Evolutionary conservation across 1,140 invertebrate species (phyloP).

Genomic region (Antheraea mylitta): DNA sequence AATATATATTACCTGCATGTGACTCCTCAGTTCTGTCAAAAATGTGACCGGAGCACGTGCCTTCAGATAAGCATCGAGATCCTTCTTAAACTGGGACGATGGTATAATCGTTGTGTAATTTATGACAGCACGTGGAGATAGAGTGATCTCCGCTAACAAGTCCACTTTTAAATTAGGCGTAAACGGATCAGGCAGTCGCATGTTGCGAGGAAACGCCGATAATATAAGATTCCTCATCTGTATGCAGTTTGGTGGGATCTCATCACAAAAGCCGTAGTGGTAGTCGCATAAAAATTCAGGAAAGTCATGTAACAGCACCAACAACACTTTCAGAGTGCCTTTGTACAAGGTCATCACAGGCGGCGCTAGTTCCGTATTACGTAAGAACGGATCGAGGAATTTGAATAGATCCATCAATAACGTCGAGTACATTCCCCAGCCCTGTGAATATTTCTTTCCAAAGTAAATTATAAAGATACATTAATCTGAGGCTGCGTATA

Average conservation of each 20-base stretch:
- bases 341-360: constrained; percentile 97
- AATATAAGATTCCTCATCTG: constrained; percentile 99
- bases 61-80: constrained; percentile 97
- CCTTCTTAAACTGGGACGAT: constrained; percentile 93
- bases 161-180: constrained; percentile 98
- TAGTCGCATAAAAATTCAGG: constrained; percentile 99
- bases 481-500: no score
- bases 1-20: constrained; percentile 85
- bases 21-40: constrained; percentile 93
- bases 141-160: constrained; percentile 91
- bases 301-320: constrained; percentile 98
- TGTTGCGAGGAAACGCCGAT: constrained; percentile 98
- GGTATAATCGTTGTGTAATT: constrained; percentile 95
- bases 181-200: constrained; percentile 98
- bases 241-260: constrained; percentile 99
- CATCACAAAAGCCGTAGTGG: constrained; percentile 99
- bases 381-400: constrained; percentile 96
- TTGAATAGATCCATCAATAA: constrained; percentile 97
- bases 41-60: constrained; percentile 97
- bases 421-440: constrained; percentile 94
- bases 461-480: background rate
- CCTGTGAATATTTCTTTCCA: constrained; percentile 49
- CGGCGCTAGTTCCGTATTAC: constrained; percentile 97
- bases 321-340: constrained; percentile 96
- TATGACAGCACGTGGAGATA: constrained; percentile 92